phyloP scores from a whole-genome alignment of 2,113 vertebrate species.

The Phaethon lepturus region DNA sequence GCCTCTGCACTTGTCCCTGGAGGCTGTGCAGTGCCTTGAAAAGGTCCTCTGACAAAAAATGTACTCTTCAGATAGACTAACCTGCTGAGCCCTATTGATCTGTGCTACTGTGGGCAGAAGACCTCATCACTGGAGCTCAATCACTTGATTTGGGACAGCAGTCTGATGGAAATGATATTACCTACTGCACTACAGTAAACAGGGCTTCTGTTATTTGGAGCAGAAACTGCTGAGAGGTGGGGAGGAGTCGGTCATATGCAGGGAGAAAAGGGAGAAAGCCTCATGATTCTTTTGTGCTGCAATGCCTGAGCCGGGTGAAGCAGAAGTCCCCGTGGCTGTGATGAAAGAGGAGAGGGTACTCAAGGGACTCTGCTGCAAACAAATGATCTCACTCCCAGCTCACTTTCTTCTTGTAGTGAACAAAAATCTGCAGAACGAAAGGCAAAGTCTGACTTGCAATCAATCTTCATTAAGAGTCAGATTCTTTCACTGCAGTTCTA shows the following conservation, averaged over 20 bases:
- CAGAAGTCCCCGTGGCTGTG: neutral
- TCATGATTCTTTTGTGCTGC: neutral
- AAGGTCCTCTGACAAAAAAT: neutral
- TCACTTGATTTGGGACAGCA: neutral
- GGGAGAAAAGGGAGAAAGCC: neutral
- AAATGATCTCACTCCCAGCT: conserved; percentile 12
- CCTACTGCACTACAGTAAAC: neutral
- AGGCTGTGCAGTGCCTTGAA: neutral
- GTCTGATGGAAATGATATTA: neutral
- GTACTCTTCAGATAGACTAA: neutral
- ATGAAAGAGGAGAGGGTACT: neutral
- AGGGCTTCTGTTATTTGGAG: neutral
- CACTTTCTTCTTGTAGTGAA: neutral
- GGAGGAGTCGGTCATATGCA: neutral
- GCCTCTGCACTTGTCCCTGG: neutral
- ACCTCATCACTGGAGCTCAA: neutral
- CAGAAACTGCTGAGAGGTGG: neutral
- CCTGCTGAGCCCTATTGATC: neutral
- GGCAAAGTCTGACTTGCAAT: conserved; percentile 44
- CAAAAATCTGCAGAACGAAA: conserved; percentile 24
- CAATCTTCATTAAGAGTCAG: conserved; percentile 61
- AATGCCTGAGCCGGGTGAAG: neutral
- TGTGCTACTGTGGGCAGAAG: neutral
- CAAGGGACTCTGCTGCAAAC: neutral
- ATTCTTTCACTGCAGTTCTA: conserved; percentile 40